These are phyloP conservation scores for Scaptomyza montana DNA, from an alignment of 1,140 invertebrate genomes.

Conservation along the genomic window DNA sequence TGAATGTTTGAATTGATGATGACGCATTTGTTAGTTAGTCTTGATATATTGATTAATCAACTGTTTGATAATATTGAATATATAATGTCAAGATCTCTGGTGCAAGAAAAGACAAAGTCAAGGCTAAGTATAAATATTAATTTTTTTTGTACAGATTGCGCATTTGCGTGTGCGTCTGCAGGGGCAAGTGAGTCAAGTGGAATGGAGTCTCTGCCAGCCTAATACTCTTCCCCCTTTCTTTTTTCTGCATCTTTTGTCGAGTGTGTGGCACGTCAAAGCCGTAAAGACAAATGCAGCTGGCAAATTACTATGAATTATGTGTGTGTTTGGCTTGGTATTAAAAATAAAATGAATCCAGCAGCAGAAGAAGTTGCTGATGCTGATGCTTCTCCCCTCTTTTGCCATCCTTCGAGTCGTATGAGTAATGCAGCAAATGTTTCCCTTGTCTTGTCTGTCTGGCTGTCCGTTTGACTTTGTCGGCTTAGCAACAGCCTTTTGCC, in stretches of 20 bases:
- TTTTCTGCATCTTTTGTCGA: background rate
- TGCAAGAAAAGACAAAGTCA: constrained; percentile 36
- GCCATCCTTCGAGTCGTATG: constrained; percentile 50
- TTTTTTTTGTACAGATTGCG: constrained; percentile 51
- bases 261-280: constrained; percentile 34
- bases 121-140: constrained; percentile 6
- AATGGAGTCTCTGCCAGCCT: background rate
- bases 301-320: constrained; percentile 81
- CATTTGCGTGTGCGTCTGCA: constrained; percentile 47
- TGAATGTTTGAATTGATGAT: constrained; percentile 18
- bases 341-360: constrained; percentile 59
- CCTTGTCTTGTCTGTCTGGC: constrained; percentile 8
- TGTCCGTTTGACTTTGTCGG: background rate
- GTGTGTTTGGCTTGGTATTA: constrained; percentile 59
- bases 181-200: constrained; percentile 43
- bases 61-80: constrained; percentile 21
- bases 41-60: constrained; percentile 51
- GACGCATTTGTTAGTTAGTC: constrained; percentile 44
- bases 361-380: background rate
- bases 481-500: constrained; percentile 26
- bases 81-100: constrained; percentile 33
- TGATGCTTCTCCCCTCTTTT: no score
- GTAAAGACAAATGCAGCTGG: constrained; percentile 66
- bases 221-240: background rate
- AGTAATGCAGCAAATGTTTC: constrained; percentile 55